Evolutionary conservation across 2,113 vertebrate genomes (phyloP).

Genomic region (Glaucidium brasilianum): DNA sequence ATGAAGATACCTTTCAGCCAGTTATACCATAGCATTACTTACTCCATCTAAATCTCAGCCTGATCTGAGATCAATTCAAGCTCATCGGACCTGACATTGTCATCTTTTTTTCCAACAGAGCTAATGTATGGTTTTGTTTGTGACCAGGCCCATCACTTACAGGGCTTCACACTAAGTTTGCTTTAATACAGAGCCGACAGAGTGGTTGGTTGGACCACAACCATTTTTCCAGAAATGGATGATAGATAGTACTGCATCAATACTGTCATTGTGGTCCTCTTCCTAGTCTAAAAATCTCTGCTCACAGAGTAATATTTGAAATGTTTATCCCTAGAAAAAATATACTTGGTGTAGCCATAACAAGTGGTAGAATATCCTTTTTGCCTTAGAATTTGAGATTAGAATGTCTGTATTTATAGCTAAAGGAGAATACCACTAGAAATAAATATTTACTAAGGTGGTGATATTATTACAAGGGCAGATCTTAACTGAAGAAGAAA

Average conservation of each 20-base stretch:
- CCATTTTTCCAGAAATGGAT: background rate
- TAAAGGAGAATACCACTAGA: background rate
- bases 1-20: background rate
- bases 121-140: slow-evolving; percentile 17
- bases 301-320: background rate
- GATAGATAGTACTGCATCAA: background rate
- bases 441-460: slow-evolving; percentile 23
- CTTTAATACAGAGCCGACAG: slow-evolving; percentile 9
- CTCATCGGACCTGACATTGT: background rate
- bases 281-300: background rate
- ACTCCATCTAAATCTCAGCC: background rate
- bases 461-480: background rate
- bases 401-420: slow-evolving; percentile 1
- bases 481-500: background rate
- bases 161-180: background rate
- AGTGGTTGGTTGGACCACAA: background rate
- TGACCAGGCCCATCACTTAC: background rate
- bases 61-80: background rate
- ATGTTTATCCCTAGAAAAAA: slow-evolving; percentile 21
- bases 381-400: slow-evolving; percentile 19
- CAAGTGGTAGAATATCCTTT: background rate
- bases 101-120: background rate
- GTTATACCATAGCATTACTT: background rate
- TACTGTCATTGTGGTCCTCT: background rate
- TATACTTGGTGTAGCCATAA: background rate